Evolutionary conservation across 2,797 vertebrate genomes (phyloP).

Genomic region (Anas bernieri): DNA sequence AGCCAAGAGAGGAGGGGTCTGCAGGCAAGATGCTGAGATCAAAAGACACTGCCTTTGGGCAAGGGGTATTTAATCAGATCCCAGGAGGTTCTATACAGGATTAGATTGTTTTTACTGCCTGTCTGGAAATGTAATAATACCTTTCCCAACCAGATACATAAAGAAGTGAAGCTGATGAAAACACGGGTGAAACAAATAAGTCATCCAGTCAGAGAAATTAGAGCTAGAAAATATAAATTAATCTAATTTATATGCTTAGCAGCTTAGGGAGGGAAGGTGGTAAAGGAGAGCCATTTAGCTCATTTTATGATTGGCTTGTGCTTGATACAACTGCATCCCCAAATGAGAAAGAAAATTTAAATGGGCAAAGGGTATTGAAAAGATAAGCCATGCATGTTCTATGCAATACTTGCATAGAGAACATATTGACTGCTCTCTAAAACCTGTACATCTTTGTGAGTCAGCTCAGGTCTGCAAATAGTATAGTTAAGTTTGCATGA

Average conservation of each 20-base stretch:
- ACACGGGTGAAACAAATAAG: not conserved
- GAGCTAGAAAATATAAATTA: not conserved
- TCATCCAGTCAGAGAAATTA: not conserved
- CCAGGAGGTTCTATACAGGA: not conserved
- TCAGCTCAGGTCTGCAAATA: not conserved
- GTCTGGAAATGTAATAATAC: not conserved
- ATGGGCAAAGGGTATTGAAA: not conserved
- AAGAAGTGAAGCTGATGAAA: not conserved
- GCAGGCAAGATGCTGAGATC: not conserved
- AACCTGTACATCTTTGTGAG: not conserved
- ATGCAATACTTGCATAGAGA: not conserved
- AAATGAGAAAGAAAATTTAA: not conserved
- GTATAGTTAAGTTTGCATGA: fast-evolving
- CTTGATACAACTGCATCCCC: not conserved
- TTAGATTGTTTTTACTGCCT: not conserved
- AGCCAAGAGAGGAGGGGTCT: not conserved
- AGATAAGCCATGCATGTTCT: not conserved
- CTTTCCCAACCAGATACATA: not conserved
- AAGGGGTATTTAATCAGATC: not conserved
- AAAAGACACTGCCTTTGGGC: not conserved
- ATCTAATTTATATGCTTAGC: not conserved
- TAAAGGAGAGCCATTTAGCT: not conserved
- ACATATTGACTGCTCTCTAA: not conserved
- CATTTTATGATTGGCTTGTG: not conserved
- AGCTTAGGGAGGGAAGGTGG: not conserved